These are phyloP conservation scores for Zaprionus tsacasi DNA, from an alignment of 1,140 invertebrate genomes.

Conservation along the genomic window DNA sequence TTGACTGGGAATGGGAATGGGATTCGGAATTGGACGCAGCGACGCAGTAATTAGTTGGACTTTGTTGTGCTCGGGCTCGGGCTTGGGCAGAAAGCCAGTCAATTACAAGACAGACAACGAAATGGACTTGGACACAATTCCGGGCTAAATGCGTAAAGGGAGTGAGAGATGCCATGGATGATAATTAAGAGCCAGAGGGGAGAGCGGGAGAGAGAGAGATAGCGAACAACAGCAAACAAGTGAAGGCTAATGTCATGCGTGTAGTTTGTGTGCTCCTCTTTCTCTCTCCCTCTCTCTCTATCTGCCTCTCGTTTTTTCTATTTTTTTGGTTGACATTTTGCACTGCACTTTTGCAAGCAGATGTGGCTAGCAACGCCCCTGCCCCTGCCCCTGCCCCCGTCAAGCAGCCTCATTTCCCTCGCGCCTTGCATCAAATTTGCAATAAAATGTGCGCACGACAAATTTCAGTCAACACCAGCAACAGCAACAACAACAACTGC, in stretches of 20 bases:
- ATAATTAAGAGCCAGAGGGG: slow-evolving; percentile 3
- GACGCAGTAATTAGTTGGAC: background rate
- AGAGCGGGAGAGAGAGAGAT: background rate
- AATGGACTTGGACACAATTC: slow-evolving; percentile 9
- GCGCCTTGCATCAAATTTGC: slow-evolving; percentile 59
- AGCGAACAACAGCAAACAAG: slow-evolving; percentile 10
- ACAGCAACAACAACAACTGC: slow-evolving; percentile 13
- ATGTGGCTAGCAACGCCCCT: slow-evolving; percentile 37
- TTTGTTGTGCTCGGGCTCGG: background rate
- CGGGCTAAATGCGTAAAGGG: background rate
- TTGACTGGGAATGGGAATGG: background rate
- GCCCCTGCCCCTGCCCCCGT: background rate
- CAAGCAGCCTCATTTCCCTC: background rate
- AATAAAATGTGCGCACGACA: slow-evolving; percentile 63
- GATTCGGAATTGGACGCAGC: background rate
- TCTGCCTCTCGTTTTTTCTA: background rate
- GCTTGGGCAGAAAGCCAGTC: background rate
- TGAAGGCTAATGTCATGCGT: slow-evolving; percentile 29
- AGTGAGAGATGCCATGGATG: background rate
- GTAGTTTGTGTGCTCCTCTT: background rate
- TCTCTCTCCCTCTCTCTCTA: background rate
- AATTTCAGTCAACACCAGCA: slow-evolving; percentile 57
- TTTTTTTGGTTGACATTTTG: slow-evolving; percentile 13
- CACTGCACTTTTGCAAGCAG: slow-evolving; percentile 36
- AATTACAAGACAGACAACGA: slow-evolving; percentile 4